Evolutionary conservation across 1,140 invertebrate species (phyloP), one percentile per base, ranked within the genome.

Genomic region (Rhopalosiphum padi): DNA sequence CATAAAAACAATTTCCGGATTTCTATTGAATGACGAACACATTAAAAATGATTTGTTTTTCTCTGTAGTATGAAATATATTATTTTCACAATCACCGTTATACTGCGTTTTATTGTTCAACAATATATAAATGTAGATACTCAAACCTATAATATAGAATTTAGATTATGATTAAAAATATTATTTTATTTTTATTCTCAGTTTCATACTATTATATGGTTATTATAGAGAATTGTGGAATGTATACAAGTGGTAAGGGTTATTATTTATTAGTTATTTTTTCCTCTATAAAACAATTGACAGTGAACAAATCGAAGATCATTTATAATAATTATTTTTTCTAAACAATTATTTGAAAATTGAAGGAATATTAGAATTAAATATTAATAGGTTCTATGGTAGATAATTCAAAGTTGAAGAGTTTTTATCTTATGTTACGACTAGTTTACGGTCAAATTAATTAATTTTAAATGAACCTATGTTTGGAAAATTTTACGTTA

Each of bases 1-100:
- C 48, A 55, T 89, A 90, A 90, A 90, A 90, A 90, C 53, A n/a
- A 90, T 90, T 90, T 90, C 89, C 89, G 53, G 89, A 43, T 90
- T 90, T 90, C 89, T 90, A 90, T 46, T 43, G 53, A 90, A 68
- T 68, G 89, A 68, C 89, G 9, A 68, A 90, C 37, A 7, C 22
- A 43, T 90, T 90, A 30, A 90, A 90, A 37, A 25, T 23, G 25
- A 43, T 43, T 90, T 11, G 43, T 90, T 43, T 90, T 60, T 90
- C 25, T 43, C 41, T 25, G 55, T 9, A 18, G 30, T n/a, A 68
- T 43, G 15, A 23, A 21, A 41, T 68, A 68, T 68, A 43, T 43
- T 30, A 60, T 60, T 90, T 90, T 60, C 88, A 60, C 53, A 25
- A 90, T 90, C 37, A 43, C 53, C 55, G 55, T 60, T 90, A 68